Percentiles rank a stretch among this genome's conserved stretches.
These are phyloP conservation scores for Diadema setosum DNA, from an alignment of 35 echinoderm and acorn worm species.

Conservation along the genomic window DNA sequence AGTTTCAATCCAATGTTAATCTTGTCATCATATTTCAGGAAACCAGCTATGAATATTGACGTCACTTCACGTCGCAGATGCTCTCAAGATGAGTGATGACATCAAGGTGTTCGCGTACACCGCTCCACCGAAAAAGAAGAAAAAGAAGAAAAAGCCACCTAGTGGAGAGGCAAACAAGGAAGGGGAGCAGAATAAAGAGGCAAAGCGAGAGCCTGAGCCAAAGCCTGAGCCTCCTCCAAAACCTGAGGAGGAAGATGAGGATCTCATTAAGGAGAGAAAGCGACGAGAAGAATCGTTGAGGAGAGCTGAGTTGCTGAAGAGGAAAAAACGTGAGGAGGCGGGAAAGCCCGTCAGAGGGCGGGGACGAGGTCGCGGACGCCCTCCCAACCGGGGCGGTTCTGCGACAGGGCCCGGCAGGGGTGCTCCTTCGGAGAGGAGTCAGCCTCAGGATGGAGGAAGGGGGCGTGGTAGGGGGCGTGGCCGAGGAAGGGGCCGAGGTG, in stretches of 20 bases:
- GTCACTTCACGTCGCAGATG: too few relatives aligned
- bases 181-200: background rate
- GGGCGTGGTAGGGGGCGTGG: background rate
- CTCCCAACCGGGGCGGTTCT: background rate
- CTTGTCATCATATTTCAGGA: too few relatives aligned
- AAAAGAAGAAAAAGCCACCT: background rate
- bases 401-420: too few relatives aligned
- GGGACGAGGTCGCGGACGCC: background rate
- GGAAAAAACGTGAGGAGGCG: background rate
- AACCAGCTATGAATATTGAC: too few relatives aligned
- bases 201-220: background rate
- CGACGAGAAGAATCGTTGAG: constrained; percentile 21
- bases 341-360: background rate
- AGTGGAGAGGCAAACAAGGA: background rate
- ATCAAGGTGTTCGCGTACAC: background rate
- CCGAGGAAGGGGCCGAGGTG: background rate
- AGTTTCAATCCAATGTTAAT: too few relatives aligned
- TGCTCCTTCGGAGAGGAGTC: background rate
- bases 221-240: background rate
- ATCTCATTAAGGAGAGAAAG: constrained; percentile 1
- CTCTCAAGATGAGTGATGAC: too few relatives aligned
- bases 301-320: background rate
- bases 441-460: background rate
- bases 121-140: constrained; percentile 7
- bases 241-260: constrained; percentile 10